Conservation (phyloP, 1,140 invertebrate species). For the Ectropis grisescens region DNA sequence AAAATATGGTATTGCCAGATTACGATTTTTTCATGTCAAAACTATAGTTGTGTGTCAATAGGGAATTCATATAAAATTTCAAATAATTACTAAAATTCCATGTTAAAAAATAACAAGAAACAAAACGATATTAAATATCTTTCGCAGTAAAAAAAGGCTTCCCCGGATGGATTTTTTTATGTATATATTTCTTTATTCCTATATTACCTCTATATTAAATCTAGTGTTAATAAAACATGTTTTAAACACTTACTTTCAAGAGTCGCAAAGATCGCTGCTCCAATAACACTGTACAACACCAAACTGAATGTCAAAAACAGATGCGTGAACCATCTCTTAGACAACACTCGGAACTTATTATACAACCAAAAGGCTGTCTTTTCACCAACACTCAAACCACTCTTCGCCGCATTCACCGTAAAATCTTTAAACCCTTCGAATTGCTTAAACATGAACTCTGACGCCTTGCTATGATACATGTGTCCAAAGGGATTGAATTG, state of each 20-base stretch:
- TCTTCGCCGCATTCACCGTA: conserved; percentile 78
- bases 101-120: no score
- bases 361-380: conserved; percentile 85
- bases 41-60: no score
- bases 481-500: conserved; percentile 71
- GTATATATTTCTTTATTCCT: no score
- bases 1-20: no score
- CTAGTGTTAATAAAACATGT: no score
- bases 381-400: conserved; percentile 84
- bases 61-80: no score
- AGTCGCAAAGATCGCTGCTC: conserved; percentile 81
- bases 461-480: conserved; percentile 75
- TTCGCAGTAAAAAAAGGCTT: no score
- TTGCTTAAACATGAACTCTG: conserved; percentile 82
- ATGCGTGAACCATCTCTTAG: conserved; percentile 89
- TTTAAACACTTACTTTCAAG: conserved; percentile 83
- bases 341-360: conserved; percentile 81
- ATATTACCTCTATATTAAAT: no score
- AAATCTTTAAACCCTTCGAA: conserved; percentile 83
- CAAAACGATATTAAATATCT: no score
- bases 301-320: conserved; percentile 85
- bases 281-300: conserved; percentile 81
- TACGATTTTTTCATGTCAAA: no score
- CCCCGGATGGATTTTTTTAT: no score
- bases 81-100: no score